These are phyloP conservation scores for Baccha elongata DNA, from an alignment of 2,888 invertebrate species.

Conservation along the genomic window DNA sequence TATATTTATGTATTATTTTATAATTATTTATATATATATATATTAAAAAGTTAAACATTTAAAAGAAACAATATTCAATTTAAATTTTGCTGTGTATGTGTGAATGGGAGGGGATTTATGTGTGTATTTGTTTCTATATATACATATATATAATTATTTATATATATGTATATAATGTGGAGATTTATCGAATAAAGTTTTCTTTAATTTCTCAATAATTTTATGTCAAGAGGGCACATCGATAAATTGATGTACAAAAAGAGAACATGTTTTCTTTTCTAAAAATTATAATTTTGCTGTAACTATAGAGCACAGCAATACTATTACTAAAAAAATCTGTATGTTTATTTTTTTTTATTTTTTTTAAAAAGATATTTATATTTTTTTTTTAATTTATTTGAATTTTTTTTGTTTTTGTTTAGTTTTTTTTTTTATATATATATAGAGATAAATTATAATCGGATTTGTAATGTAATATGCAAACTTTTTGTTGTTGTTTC, in stretches of 20 bases:
- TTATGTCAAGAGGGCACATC: constrained; percentile 67
- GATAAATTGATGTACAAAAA: constrained; percentile 72
- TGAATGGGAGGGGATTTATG: constrained; percentile 28
- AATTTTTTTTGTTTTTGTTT: constrained; percentile 38
- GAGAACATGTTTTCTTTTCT: constrained; percentile 52
- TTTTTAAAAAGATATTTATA: constrained; percentile 51
- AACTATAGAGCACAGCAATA: constrained; percentile 40
- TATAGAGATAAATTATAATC: constrained; percentile 64
- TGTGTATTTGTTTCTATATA: constrained; percentile 45
- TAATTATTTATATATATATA: constrained; percentile 73
- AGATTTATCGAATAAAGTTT: constrained; percentile 61
- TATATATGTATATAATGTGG: constrained; percentile 40
- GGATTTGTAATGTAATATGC: constrained; percentile 67
- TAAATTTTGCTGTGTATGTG: constrained; percentile 52
- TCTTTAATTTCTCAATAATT: constrained; percentile 30
- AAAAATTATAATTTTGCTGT: constrained; percentile 49
- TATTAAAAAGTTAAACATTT: constrained; percentile 73
- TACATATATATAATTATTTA: constrained; percentile 32
- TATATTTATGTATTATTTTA: constrained; percentile 74
- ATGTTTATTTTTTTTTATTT: constrained; percentile 64
- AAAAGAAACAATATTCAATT: constrained; percentile 73
- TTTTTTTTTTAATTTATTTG: constrained; percentile 57
- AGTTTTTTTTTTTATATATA: constrained; percentile 28
- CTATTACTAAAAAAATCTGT: constrained; percentile 65
- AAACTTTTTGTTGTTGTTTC: constrained; percentile 57